phyloP scores from a whole-genome alignment of 2,888 invertebrate species.

The Oasisia sp. region DNA sequence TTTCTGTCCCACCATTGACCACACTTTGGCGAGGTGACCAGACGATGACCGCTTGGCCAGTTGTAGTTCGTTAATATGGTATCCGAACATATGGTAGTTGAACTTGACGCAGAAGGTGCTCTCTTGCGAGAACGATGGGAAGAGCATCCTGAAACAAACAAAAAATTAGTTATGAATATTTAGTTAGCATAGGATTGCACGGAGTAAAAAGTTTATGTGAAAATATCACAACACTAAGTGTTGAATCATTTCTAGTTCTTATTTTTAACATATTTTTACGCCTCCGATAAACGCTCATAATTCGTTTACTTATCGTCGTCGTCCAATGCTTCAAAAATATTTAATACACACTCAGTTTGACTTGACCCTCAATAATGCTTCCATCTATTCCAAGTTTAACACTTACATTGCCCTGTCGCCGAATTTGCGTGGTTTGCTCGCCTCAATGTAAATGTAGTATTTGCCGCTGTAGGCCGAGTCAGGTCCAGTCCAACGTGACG shows the following conservation, averaged over 20 bases:
- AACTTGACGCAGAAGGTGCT: slow-evolving; percentile 26
- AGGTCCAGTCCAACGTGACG: slow-evolving; percentile 28
- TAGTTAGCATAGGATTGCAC: background rate
- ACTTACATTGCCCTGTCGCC: slow-evolving; percentile 33
- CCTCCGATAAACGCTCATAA: background rate
- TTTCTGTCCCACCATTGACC: background rate
- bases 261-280: background rate
- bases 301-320: background rate
- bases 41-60: slow-evolving; percentile 21
- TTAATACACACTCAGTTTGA: background rate
- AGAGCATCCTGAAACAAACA: background rate
- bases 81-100: slow-evolving; percentile 33
- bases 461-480: slow-evolving; percentile 19
- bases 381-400: background rate
- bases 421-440: slow-evolving; percentile 27
- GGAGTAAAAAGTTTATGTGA: too few species aligned
- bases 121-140: too few species aligned
- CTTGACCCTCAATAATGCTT: background rate
- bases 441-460: slow-evolving; percentile 33
- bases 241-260: background rate
- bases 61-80: slow-evolving; percentile 27
- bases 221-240: too few species aligned
- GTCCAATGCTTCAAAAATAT: background rate
- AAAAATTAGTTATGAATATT: background rate
- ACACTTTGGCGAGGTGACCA: background rate